Evolutionary conservation across 2,113 vertebrate genomes (phyloP).

Genomic region (Cariama cristata): DNA sequence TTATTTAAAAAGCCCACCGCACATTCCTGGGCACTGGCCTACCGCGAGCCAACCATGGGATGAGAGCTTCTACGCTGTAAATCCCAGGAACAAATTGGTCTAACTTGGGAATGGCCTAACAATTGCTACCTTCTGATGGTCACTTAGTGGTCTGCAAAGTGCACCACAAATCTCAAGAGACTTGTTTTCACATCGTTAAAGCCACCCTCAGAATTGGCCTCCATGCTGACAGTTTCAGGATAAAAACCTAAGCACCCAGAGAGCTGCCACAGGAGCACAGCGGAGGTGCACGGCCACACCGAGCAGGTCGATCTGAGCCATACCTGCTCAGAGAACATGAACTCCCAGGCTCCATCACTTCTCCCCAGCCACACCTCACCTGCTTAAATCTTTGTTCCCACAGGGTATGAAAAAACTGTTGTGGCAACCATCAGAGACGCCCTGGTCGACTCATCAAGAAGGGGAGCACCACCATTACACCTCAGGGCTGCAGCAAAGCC

Average conservation of each 20-base stretch:
- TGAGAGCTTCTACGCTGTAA: not conserved
- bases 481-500: not conserved
- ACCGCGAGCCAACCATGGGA: not conserved
- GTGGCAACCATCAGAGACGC: not conserved
- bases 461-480: not conserved
- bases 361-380: not conserved
- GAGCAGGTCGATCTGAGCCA: not conserved
- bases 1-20: not conserved
- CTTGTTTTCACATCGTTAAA: not conserved
- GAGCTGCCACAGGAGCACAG: not conserved
- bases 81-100: not conserved
- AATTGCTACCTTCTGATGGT: not conserved
- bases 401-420: not conserved
- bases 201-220: not conserved
- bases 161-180: not conserved
- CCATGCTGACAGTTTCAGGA: not conserved
- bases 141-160: not conserved
- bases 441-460: fast-evolving
- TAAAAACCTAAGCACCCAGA: not conserved
- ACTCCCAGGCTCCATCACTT: not conserved
- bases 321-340: not conserved
- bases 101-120: not conserved
- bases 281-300: fast-evolving
- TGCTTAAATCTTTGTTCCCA: not conserved
- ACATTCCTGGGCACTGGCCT: constrained; percentile 10